These are phyloP conservation scores for Dynastes maya DNA, from an alignment of 2,888 invertebrate genomes.

Conservation along the genomic window DNA sequence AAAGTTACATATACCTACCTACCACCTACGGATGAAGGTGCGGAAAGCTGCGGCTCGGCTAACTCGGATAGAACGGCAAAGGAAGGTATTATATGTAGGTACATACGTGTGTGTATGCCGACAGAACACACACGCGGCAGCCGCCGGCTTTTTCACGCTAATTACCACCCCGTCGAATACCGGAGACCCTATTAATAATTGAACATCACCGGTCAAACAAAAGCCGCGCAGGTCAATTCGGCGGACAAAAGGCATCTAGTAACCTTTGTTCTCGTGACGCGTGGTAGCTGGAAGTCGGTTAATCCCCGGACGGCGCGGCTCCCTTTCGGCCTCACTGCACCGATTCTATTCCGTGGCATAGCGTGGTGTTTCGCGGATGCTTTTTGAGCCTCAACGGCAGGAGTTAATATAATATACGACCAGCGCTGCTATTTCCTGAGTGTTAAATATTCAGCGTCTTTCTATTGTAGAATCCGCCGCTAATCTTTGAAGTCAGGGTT, in stretches of 20 bases:
- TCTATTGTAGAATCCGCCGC: too few relatives aligned
- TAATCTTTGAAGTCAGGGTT: too few relatives aligned
- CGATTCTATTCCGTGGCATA: too few relatives aligned
- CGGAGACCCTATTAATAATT: slow-evolving; percentile 50
- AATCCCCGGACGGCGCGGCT: too few relatives aligned
- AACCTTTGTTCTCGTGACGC: slow-evolving; percentile 58
- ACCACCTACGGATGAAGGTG: background rate
- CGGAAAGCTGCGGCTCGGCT: background rate
- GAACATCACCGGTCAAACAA: slow-evolving; percentile 49
- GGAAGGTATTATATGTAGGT: slow-evolving; percentile 9
- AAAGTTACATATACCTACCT: slow-evolving; percentile 38
- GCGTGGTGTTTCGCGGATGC: too few relatives aligned
- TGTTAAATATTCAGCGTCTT: too few relatives aligned
- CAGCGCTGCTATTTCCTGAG: too few relatives aligned
- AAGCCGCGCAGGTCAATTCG: slow-evolving; percentile 49
- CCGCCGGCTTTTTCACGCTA: slow-evolving; percentile 46
- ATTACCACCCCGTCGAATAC: slow-evolving; percentile 36
- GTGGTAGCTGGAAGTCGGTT: too few relatives aligned
- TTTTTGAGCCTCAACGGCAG: too few relatives aligned
- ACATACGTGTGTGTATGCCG: background rate
- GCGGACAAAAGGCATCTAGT: slow-evolving; percentile 55
- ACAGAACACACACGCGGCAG: slow-evolving; percentile 33
- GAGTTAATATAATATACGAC: too few relatives aligned
- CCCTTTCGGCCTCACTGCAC: too few relatives aligned
- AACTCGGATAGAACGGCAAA: background rate